phyloP scores from a whole-genome alignment of 1,140 invertebrate genomes.

The Helicorthomorpha holstii region DNA sequence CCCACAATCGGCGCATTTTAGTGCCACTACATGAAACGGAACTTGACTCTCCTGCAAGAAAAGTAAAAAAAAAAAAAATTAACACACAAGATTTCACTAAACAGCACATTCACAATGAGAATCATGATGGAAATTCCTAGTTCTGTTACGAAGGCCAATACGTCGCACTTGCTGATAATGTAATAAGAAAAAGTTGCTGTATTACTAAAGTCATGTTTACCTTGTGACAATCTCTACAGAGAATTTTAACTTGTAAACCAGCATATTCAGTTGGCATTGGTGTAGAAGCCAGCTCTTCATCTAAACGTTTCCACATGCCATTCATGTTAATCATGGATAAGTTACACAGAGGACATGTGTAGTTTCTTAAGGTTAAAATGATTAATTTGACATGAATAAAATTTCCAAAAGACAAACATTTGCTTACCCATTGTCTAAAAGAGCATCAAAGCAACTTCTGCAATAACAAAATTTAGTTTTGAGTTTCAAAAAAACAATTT shows the following conservation, averaged over 20 bases:
- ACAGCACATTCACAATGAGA: neutral
- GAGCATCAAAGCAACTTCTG: conserved; percentile 54
- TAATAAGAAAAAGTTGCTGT: neutral
- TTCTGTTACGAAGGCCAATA: too few relatives aligned
- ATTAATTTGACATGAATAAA: neutral
- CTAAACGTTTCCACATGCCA: conserved; percentile 57
- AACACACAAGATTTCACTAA: conserved; percentile 2
- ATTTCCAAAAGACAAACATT: conserved; percentile 1
- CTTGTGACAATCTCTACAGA: conserved; percentile 78
- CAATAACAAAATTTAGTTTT: too few relatives aligned
- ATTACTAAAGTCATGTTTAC: too few relatives aligned
- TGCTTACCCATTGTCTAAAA: conserved; percentile 44
- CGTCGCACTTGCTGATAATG: neutral
- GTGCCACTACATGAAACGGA: conserved; percentile 63
- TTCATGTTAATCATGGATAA: conserved; percentile 69
- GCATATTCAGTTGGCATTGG: conserved; percentile 66
- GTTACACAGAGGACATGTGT: conserved; percentile 71
- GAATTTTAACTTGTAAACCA: conserved; percentile 53
- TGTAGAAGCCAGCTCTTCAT: conserved; percentile 56
- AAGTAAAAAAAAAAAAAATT: conserved; percentile 17
- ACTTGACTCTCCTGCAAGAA: conserved; percentile 48
- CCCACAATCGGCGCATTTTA: conserved; percentile 65
- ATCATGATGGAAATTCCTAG: neutral
- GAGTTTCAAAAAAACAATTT: too few relatives aligned
- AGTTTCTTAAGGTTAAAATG: conserved; percentile 28